A percentile compares a stretch with the other conserved stretches of the same genome.
Evolutionary conservation across 2,113 vertebrate genomes (phyloP).

Genomic region (Bagarius yarrelli): DNA sequence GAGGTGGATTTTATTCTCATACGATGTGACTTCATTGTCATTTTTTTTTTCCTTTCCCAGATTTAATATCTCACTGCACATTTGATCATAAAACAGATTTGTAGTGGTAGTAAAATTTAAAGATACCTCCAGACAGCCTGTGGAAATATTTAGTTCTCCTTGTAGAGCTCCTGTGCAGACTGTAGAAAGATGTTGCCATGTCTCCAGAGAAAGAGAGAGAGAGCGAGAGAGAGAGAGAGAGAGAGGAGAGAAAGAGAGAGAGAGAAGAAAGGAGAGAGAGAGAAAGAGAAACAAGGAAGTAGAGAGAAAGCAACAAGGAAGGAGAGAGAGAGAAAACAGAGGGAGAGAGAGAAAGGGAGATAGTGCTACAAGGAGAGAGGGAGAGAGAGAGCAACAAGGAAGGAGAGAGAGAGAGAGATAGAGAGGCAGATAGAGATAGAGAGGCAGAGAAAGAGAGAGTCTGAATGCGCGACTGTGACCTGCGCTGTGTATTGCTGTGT

Average conservation of each 20-base stretch:
- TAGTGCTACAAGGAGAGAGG: no score
- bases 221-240: background rate
- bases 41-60: background rate
- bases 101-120: conserved; percentile 1
- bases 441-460: background rate
- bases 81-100: background rate
- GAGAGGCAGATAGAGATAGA: background rate
- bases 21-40: background rate
- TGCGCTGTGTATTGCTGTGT: background rate
- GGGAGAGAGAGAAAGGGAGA: background rate
- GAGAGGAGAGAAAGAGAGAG: background rate
- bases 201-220: background rate
- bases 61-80: background rate
- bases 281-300: background rate
- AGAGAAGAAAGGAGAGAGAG: background rate
- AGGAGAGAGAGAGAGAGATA: background rate
- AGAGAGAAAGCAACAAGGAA: no score
- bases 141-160: background rate
- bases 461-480: background rate
- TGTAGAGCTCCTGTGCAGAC: background rate
- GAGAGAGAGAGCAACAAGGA: background rate
- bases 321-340: conserved; percentile 7
- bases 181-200: background rate
- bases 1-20: background rate
- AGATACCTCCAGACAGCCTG: background rate